Evolutionary conservation across 2,888 invertebrate genomes (phyloP).

Genomic region (Notodonta ziczac): DNA sequence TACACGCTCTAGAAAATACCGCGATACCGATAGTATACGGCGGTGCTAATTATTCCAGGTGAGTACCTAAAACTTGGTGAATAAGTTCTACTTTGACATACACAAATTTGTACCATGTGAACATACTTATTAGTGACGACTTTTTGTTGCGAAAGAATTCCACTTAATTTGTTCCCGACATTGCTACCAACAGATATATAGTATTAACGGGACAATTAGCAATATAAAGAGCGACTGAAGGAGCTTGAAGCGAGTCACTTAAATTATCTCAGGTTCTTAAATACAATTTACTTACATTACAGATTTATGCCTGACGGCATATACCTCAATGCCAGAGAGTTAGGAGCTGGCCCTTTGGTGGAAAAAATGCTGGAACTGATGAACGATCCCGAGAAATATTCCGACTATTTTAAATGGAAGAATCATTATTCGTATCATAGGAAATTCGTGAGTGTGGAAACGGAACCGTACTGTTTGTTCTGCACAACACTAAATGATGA

Average conservation of each 20-base stretch:
- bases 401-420: constrained; percentile 50
- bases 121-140: too few relatives aligned
- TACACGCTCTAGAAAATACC: constrained; percentile 64
- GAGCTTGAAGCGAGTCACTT: too few relatives aligned
- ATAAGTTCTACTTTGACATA: not conserved
- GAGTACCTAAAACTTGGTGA: constrained; percentile 13
- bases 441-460: constrained; percentile 29
- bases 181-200: too few relatives aligned
- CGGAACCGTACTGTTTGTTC: constrained; percentile 45
- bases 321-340: constrained; percentile 44
- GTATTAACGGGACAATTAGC: too few relatives aligned
- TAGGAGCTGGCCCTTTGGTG: constrained; percentile 33
- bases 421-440: constrained; percentile 49
- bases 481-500: constrained; percentile 43
- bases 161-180: too few relatives aligned
- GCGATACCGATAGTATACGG: constrained; percentile 88
- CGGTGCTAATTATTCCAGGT: constrained; percentile 73
- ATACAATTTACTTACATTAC: constrained; percentile 13
- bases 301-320: constrained; percentile 52
- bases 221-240: too few relatives aligned
- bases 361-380: constrained; percentile 43
- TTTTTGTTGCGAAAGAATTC: too few relatives aligned
- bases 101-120: not conserved
- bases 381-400: constrained; percentile 39
- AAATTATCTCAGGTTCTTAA: too few relatives aligned